Evolutionary conservation across 2,113 vertebrate genomes (phyloP), one percentile per base, ranked within the genome.

Genomic region (human (Homo sapiens)): DNA sequence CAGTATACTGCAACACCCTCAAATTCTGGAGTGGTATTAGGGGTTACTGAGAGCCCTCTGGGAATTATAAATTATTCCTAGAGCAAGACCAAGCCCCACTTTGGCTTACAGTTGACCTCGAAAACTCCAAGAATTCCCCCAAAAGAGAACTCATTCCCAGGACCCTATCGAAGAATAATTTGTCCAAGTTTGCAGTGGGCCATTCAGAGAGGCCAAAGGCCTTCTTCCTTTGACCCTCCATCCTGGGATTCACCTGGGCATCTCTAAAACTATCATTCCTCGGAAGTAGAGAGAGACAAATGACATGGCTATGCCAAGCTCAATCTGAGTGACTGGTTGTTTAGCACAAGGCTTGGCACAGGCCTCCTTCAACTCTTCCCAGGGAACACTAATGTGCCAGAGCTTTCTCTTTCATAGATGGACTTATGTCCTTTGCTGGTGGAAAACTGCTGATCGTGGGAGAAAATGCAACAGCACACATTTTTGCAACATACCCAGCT

Each of bases 401-500:
- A 52, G 6, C 13, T 94, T 52, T 98, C 68, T 98, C 96, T 98
- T 97, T 88, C 95, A 2, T 27, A 99, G 99, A 99, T 98, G 99
- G 99, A 94, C 95, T 99, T 38, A 99, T 99, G 99, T 98, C 98
- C 11, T 99, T 98, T 2, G 99, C 99, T 4, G 97, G 97, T 0
- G 99, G 99, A 96, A 97, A 98, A 76, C 92, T 99, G 75, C 92
- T 96, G 81, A 98, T 99, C 27, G 98, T 97, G 52, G 99, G 99
- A 96, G 98, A 98, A 79, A 99, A 99, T 2, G 99, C 99, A 94
- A 99, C 99, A 16, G 99, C 99, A 30, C 98, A 99, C 3, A 99
- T 99, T 97, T 99, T 99, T 97, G 99, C 99, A 52, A 99, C 99
- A 3, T 99, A 99, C 78, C 99, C 99, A 85, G 97, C 98, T 79